phyloP scores from a whole-genome alignment of 1,140 invertebrate genomes.

The Cyclargus thomasi region DNA sequence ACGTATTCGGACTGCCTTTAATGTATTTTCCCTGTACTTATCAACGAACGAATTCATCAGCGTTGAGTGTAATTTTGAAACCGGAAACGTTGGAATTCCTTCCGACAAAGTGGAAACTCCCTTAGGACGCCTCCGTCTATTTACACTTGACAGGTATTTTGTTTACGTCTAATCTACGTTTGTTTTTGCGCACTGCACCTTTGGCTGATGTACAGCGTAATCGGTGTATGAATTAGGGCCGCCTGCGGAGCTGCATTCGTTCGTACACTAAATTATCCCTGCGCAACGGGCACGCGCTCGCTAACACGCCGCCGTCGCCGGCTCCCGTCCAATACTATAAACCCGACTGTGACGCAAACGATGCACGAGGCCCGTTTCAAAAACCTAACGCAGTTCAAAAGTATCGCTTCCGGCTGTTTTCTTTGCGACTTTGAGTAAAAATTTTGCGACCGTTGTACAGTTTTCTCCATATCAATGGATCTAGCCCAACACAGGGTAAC shows the following conservation, averaged over 20 bases:
- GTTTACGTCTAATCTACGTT: slow-evolving; percentile 44
- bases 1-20: not conserved
- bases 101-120: not conserved
- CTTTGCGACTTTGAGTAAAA: not conserved
- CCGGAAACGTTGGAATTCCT: slow-evolving; percentile 11
- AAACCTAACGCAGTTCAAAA: slow-evolving; percentile 1
- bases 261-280: slow-evolving; percentile 43
- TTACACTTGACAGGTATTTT: slow-evolving; percentile 17
- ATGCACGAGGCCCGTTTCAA: slow-evolving; percentile 6
- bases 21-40: no score
- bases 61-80: not conserved
- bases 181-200: slow-evolving; percentile 65
- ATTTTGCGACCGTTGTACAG: not conserved
- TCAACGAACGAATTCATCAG: no score
- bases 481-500: not conserved
- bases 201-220: slow-evolving; percentile 35
- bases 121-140: not conserved
- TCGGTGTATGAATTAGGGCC: slow-evolving; percentile 48
- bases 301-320: slow-evolving; percentile 22
- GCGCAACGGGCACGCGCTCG: slow-evolving; percentile 27
- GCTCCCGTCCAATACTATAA: slow-evolving; percentile 32
- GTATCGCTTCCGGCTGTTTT: slow-evolving; percentile 9
- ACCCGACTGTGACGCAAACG: slow-evolving; percentile 17
- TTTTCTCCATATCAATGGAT: not conserved
- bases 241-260: slow-evolving; percentile 43